Evolutionary conservation across 2,797 vertebrate genomes (phyloP), one percentile per base, ranked within the genome.

Genomic region (Sternarchorhynchus goeldii): DNA sequence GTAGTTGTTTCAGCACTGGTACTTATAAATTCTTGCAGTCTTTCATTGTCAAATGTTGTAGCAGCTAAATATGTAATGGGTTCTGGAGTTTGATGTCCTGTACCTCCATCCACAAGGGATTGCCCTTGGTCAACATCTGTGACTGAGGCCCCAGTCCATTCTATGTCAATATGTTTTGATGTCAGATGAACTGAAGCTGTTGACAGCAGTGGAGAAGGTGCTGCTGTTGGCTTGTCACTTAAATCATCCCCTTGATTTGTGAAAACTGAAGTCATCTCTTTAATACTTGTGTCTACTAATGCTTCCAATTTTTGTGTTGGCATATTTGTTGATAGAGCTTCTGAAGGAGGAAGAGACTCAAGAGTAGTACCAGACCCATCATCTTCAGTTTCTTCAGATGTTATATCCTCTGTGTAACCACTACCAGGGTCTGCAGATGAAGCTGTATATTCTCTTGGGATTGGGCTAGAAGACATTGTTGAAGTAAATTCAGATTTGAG

Each of bases 401-500:
- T 76, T 58, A 83, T 85, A 80, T 88, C 87, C 25, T 57, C 74
- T n/a, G 75, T 34, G 16, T 76, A 55, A 0, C 88, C 89, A 87
- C 88, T 91, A 7, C 86, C 84, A 39, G 75, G 75, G 4, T 90
- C 87, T 34, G n/a, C n/a, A 63, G 65, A 39, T 7, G 82, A 76
- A 60, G 59, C 6, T 59, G 18, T 41, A 36, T 80, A 5, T 45
- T 72, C 70, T 62, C 12, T 56, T 31, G 77, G 32, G 34, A 34
- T 14, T 41, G 16, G 8, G 17, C 57, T 74, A 17, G 16, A 66
- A 60, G 25, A 57, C 14, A 64, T 17, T 58, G 81, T 31, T 36
- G 66, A 62, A 56, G 41, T 34, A 59, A n/a, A 53, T 34, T 55
- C 68, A 36, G 45, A 64, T 12, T 25, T 56, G 6, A 72, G 32